Evolutionary conservation across 2,113 vertebrate genomes (phyloP), one percentile per base, ranked within the genome.

Genomic region (Barnardius zonarius): DNA sequence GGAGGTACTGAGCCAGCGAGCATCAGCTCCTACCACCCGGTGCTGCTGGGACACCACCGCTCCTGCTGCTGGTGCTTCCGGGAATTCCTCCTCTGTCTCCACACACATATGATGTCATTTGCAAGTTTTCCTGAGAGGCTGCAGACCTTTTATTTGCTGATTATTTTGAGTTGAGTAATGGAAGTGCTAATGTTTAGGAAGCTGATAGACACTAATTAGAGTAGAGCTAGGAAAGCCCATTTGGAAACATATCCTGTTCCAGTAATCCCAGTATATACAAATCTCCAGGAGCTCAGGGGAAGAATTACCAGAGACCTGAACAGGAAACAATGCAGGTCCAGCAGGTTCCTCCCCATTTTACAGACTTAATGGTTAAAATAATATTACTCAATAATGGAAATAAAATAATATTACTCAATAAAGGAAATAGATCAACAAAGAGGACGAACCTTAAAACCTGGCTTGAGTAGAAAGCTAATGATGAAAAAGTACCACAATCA

Each of bases 161-260:
- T 93, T 93, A n/a, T 64, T 90, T 92, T 93, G 83, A 76, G 81
- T 6, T 96, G 94, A 92, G 63, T 86, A 87, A 92, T 87, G 49
- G 49, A 75, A 92, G 41, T 79, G 49, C 74, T 96, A 93, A 92
- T 92, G 93, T 92, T 96, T 86, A 89, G 91, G 91, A 93, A 96
- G 83, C 49, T 93, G 92, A 79, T 80, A 84, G 81, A 49, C 83
- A 76, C 30, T 91, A 94, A 95, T 94, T 94, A 94, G 81, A 59
- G 92, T 67, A 79, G 28, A 92, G 52, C 57, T 73, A 28, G 88
- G 88, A 78, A 94, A 94, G 76, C 63, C 66, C n/a, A 31, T 52
- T 43, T 82, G 74, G 41, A 93, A 93, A 86, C 31, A 13, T 80
- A 54, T 2, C 7, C 77, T 73, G 48, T 96, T 97, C 92, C 93